Evolutionary conservation across 2,888 invertebrate species (phyloP).

Genomic region (Coenonympha glycerion): DNA sequence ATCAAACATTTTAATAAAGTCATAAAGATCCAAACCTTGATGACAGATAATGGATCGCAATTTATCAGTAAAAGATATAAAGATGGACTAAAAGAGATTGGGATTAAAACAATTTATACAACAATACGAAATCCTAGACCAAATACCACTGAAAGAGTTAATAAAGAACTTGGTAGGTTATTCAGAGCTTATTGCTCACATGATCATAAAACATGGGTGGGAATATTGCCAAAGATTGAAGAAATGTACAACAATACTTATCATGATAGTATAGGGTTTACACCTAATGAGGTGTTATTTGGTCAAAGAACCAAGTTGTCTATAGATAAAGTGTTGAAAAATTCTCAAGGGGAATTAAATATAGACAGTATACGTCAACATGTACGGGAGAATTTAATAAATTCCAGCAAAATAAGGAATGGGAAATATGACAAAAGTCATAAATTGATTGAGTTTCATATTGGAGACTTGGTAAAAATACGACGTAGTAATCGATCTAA

Average conservation of each 20-base stretch:
- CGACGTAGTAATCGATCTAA: slow-evolving; percentile 13
- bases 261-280: slow-evolving; percentile 26
- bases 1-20: slow-evolving; percentile 17
- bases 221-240: slow-evolving; percentile 19
- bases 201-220: slow-evolving; percentile 28
- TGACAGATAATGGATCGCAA: slow-evolving; percentile 27
- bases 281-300: slow-evolving; percentile 23
- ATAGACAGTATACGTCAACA: background rate
- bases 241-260: slow-evolving; percentile 27
- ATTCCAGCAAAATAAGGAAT: background rate
- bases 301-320: slow-evolving; percentile 3
- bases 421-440: slow-evolving; percentile 11
- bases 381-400: slow-evolving; percentile 13
- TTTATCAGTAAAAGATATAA: slow-evolving; percentile 19
- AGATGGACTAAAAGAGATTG: background rate
- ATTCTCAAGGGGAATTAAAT: background rate
- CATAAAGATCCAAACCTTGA: slow-evolving; percentile 17
- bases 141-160: slow-evolving; percentile 28
- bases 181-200: too few species aligned
- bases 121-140: slow-evolving; percentile 29
- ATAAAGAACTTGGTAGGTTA: too few species aligned
- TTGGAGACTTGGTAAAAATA: slow-evolving; percentile 25
- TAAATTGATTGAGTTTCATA: slow-evolving; percentile 15
- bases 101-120: slow-evolving; percentile 20
- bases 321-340: slow-evolving; percentile 7